Conservation (phyloP, 1,140 invertebrate genomes). For the Hormaphis cornu region DNA sequence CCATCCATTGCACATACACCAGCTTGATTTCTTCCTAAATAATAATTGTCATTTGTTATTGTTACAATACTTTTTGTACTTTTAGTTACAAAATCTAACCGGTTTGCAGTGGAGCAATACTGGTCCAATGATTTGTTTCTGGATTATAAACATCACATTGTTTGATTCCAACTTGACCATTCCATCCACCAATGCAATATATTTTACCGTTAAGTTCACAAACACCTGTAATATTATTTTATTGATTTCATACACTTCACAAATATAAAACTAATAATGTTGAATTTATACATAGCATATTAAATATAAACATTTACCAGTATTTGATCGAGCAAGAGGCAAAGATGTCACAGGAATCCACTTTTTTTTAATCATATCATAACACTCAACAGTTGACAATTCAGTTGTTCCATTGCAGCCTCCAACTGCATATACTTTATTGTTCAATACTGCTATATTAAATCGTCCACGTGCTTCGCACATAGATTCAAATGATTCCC, state of each 20-base stretch:
- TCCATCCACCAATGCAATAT: conserved; percentile 73
- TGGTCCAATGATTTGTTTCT: conserved; percentile 52
- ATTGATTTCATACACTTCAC: no score
- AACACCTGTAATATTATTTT: conserved; percentile 48
- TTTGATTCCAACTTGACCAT: conserved; percentile 61
- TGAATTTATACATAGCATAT: background rate
- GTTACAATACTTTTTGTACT: no score
- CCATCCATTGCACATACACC: conserved; percentile 58
- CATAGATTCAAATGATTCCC: conserved; percentile 60
- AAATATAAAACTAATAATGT: no score
- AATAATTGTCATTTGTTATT: background rate
- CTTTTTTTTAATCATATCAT: conserved; percentile 48
- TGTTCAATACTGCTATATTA: conserved; percentile 57
- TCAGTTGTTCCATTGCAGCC: conserved; percentile 71
- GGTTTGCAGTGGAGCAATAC: conserved; percentile 55
- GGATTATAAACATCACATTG: conserved; percentile 66
- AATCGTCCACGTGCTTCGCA: conserved; percentile 61
- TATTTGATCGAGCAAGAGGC: conserved; percentile 57
- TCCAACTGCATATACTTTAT: conserved; percentile 63
- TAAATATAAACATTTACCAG: conserved; percentile 42
- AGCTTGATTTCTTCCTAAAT: conserved; percentile 64
- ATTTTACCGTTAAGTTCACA: conserved; percentile 59
- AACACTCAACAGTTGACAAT: conserved; percentile 58
- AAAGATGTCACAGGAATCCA: conserved; percentile 57
- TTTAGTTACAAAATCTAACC: conserved; percentile 45